Conservation (phyloP, 2,113 vertebrate genomes). For the Trogon melanurus region DNA sequence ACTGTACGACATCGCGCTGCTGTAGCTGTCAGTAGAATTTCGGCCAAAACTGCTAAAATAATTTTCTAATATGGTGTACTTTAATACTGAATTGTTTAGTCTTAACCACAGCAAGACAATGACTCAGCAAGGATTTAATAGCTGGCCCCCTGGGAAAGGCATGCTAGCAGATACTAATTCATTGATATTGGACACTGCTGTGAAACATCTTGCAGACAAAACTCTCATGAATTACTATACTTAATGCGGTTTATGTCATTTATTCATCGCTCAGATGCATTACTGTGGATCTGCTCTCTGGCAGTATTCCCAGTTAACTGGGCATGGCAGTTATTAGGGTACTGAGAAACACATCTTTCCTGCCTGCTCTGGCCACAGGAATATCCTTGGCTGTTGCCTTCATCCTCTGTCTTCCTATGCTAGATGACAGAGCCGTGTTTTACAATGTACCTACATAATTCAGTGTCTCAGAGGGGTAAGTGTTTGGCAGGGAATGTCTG, state of each 20-base stretch:
- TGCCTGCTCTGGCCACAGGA: background rate
- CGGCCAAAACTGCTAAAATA: background rate
- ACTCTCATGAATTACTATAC: background rate
- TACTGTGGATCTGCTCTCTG: slow-evolving; percentile 1
- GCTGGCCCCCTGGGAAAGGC: background rate
- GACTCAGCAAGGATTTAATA: background rate
- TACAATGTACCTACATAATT: background rate
- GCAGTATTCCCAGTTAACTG: background rate
- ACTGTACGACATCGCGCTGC: fast-evolving
- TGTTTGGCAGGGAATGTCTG: background rate
- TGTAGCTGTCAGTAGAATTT: background rate
- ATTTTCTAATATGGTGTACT: background rate
- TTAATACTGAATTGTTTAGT: background rate
- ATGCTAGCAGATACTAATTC: background rate
- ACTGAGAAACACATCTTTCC: background rate
- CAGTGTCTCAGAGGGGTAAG: background rate
- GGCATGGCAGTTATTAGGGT: background rate
- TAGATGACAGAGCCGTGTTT: background rate
- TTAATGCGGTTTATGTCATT: background rate
- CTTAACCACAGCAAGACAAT: background rate
- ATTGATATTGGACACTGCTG: background rate
- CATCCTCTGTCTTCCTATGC: background rate
- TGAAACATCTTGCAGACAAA: slow-evolving; percentile 25
- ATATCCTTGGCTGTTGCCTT: background rate
- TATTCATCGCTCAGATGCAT: slow-evolving; percentile 9